Conservation (phyloP, 2,888 invertebrate species). For the Lucinisca nassula region DNA sequence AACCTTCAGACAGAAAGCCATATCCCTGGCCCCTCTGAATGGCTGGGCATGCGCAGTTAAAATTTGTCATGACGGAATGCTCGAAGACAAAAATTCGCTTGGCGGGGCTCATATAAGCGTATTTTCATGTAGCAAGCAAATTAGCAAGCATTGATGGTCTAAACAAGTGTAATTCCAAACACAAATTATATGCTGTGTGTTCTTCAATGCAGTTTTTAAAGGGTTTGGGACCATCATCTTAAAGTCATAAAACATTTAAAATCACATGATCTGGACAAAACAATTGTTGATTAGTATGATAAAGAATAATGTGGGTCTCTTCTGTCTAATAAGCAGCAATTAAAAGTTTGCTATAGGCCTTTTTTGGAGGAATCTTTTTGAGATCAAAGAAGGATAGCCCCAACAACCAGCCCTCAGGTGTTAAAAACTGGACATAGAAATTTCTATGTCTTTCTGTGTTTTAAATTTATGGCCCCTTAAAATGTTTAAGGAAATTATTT, state of each 20-base stretch:
- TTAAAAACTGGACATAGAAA: not conserved
- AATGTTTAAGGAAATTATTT: not conserved
- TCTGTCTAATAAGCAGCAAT: not conserved
- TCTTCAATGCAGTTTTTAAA: no score
- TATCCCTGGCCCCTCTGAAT: no score
- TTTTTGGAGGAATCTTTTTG: not conserved
- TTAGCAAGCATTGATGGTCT: no score
- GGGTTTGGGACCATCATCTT: no score
- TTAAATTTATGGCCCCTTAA: conserved; percentile 1
- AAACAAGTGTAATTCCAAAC: no score
- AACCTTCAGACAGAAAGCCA: no score
- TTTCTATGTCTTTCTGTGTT: not conserved
- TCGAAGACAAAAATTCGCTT: no score
- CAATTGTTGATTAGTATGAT: not conserved
- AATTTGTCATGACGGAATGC: no score
- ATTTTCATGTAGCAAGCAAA: no score
- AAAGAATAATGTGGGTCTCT: not conserved
- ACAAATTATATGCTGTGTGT: no score
- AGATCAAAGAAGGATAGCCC: conserved; percentile 7
- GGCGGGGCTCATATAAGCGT: no score
- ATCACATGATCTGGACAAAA: not conserved
- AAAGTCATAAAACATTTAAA: conserved; percentile 1
- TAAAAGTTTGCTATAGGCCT: not conserved
- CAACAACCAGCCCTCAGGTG: not conserved
- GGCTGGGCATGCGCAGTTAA: no score